Evolutionary conservation across 2,888 invertebrate genomes (phyloP), one percentile per base, ranked within the genome.

Genomic region (Melikaiella ostensackeni): DNA sequence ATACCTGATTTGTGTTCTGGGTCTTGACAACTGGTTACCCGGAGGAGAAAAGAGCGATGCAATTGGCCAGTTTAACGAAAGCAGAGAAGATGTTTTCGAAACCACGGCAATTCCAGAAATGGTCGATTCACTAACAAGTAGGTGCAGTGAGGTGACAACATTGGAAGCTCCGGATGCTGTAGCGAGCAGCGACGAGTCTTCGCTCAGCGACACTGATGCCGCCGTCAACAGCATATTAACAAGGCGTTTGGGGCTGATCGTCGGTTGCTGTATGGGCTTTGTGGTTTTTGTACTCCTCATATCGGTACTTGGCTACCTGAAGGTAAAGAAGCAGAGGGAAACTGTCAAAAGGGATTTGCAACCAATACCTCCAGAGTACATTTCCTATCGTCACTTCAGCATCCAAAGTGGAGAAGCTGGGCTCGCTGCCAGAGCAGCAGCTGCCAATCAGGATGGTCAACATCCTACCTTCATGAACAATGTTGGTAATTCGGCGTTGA

Each of bases 1-100:
- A 82, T 98, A 98, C 92, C 93, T 95, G 80, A 95, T 98, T 87
- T 98, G 98, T 92, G 97, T 98, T 75, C 93, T 97, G 86, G 97
- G 97, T n/a, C 92, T 96, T 80, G 97, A 97, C 79, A 96, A 95
- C 92, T 95, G 95, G 94, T 90, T 93, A 87, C 93, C 74, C 75
- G 77, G 78, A 63, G 76, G 76, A 13, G 88, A 92, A 59, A 89
- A 91, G 62, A 87, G 91, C 81, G 83, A 83, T 63, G 66, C 78
- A 46, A 79, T 86, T 61, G 85, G 85, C n/a, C 87, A 86, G 73
- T 86, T 87, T 61, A 90, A 88, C 76, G 84, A 86, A 35, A 86
- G 89, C 13, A 82, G 83, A 24, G 81, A 84, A 73, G 92, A 92
- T 79, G 84, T 94, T 79, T 93, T 94, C 88, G 93, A 94, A 84